Base-by-base conservation (phyloP, 2,113 vertebrate species). In the Poeciliopsis retropinna region DNA sequence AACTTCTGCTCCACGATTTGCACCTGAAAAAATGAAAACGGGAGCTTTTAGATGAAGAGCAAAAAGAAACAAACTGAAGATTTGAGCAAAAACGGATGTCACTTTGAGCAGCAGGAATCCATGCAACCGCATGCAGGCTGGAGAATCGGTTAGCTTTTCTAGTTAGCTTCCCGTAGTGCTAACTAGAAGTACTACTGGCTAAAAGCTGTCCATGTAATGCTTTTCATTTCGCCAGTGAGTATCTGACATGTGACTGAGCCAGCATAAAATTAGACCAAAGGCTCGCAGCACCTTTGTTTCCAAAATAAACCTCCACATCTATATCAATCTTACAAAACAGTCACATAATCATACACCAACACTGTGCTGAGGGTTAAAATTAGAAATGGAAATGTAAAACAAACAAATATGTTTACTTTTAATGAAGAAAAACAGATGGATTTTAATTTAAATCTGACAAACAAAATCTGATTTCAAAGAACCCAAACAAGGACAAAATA, bases 1-100 rank as follows among this genome's bases (percentile, higher is more conserved):
- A 97, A 82, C 96, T 99, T 99, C 96, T 97, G 97, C 93, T 97
- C 96, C 93, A 96, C 81, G 92, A 99, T 96, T 96, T 98, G 96
- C 78, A 99, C 96, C 98, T 99, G 96, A 57, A 93, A 95, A 78
- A 88, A 79, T 47, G 75, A 80, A 91, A 78, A 93, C 37, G 87
- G 80, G 83, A 85, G 80, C n/a, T 71, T 88, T 81, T 75, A 90
- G 82, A 79, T 30, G 47, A 9, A n/a, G 75, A 72, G 64, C 13
- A 77, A 3, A 82, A 82, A 57, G 76, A 1, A 70, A 29, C 1
- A 27, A 7, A 29, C 73, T 60, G 51, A 29, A 68, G 19, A 44
- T 17, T 69, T 41, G 78, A 81, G 67, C 62, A 72, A 60, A 78
- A 27, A 72, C 1, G 0, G 41, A 78, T 1, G 65, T 37, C 29